Conservation (phyloP, 2,113 vertebrate species). For the Drymodes brunneopygia region DNA sequence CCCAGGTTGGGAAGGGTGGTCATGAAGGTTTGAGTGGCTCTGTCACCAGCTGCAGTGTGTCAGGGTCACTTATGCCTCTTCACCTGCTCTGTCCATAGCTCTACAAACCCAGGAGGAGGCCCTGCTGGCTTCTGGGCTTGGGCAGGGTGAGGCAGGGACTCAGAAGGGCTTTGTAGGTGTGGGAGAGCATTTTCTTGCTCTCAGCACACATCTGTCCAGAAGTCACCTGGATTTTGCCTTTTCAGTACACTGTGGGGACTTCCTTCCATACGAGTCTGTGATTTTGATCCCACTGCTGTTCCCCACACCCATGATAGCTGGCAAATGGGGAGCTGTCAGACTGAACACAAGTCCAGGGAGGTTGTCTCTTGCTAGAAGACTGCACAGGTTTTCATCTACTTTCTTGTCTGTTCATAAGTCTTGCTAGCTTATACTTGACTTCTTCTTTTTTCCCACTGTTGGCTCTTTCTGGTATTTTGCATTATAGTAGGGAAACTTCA, state of each 20-base stretch:
- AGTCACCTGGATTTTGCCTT: background rate
- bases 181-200: background rate
- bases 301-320: background rate
- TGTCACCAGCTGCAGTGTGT: background rate
- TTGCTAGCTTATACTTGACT: background rate
- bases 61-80: background rate
- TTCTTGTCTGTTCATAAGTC: background rate
- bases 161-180: background rate
- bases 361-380: background rate
- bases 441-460: background rate
- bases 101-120: background rate
- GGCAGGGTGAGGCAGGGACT: background rate
- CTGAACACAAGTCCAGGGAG: background rate
- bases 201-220: background rate
- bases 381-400: background rate
- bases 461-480: background rate
- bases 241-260: background rate
- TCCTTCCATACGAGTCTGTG: background rate
- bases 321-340: background rate
- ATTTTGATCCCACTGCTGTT: background rate
- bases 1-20: background rate
- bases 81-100: background rate
- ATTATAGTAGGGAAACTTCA: background rate
- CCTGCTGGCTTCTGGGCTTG: background rate
- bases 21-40: background rate